phyloP scores from a whole-genome alignment of 2,113 vertebrate species.

The Actenoides lindsayi region DNA sequence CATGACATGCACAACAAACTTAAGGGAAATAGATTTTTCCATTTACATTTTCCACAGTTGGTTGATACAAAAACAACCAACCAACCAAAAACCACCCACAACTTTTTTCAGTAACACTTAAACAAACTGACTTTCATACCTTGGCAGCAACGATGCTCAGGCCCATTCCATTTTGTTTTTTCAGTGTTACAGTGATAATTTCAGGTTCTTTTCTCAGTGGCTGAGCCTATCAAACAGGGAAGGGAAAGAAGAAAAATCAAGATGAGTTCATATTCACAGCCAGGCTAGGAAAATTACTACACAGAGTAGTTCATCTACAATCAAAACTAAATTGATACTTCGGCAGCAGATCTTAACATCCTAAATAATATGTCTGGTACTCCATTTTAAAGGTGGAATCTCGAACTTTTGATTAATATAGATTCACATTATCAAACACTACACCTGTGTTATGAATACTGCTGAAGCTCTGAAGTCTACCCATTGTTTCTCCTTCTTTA shows the following conservation, averaged over 20 bases:
- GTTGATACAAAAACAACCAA: background rate
- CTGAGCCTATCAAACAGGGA: conserved; percentile 71
- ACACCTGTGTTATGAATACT: background rate
- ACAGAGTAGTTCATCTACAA: background rate
- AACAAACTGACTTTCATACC: conserved; percentile 77
- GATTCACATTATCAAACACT: background rate
- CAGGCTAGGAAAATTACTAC: background rate
- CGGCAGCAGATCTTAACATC: background rate
- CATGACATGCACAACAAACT: background rate
- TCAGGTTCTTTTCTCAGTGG: conserved; percentile 96
- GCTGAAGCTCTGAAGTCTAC: background rate
- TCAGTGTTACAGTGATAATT: conserved; percentile 95
- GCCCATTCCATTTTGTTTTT: conserved; percentile 99
- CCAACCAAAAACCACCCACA: background rate
- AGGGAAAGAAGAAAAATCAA: background rate
- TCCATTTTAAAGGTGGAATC: background rate
- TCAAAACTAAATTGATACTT: background rate
- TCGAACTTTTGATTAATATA: background rate
- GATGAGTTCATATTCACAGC: background rate
- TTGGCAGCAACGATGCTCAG: conserved; percentile 98
- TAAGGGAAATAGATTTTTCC: background rate
- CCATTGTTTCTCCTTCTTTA: background rate
- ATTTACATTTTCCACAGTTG: background rate
- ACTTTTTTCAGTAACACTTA: background rate
- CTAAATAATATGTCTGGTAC: background rate